Base-by-base conservation (phyloP, 1,140 invertebrate species). In the Nebria ingens region DNA sequence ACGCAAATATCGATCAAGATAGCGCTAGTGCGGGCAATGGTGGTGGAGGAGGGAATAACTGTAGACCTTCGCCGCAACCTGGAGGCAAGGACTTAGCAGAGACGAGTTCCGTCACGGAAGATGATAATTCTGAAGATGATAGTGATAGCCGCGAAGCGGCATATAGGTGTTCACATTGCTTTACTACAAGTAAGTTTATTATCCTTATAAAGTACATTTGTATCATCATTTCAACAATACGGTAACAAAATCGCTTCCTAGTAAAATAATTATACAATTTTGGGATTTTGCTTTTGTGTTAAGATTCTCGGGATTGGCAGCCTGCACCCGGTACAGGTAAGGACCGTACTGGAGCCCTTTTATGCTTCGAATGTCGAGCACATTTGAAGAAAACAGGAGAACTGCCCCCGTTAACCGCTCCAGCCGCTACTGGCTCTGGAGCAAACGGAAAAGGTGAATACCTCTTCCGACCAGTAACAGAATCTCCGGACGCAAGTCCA, bases 101-200 rank as follows among this genome's bases (percentile, higher is more conserved):
- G 70, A 85, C 87, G 62, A 95, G 91, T 76, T 95, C 91, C 52
- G 90, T 91, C 52, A 95, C 89, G 63, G 93, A 96, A 72, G 91
- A 93, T 76, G 94, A 97, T 68, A 66, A 67, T 51, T 94, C 89
- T 57, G 91, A 93, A 68, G 93, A 93, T 71, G 93, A 93, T 72
- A 95, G 87, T 69, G 93, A 93, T 74, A 92, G 90, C 55, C 77
- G 87, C 59, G 85, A 89, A 62, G 79, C 66, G 2, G 66, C 68
- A 23, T 71, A 67, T 57, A 56, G 68, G 19, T 78, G 76, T 58
- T 73, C 75, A 15, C 76, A 77, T 53, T 79, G 76, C 58, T 79
- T 81, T 64, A 82, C 84, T 1, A 87, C 82, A 25, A 83, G 79
- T 84, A 73, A 70, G 72, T 71, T n/a, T 34, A 34, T n/a, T 9